Percentiles rank a stretch among this genome's conserved stretches.
These are phyloP conservation scores for Pteria penguin DNA, from an alignment of 2,888 invertebrate genomes.

Conservation along the genomic window DNA sequence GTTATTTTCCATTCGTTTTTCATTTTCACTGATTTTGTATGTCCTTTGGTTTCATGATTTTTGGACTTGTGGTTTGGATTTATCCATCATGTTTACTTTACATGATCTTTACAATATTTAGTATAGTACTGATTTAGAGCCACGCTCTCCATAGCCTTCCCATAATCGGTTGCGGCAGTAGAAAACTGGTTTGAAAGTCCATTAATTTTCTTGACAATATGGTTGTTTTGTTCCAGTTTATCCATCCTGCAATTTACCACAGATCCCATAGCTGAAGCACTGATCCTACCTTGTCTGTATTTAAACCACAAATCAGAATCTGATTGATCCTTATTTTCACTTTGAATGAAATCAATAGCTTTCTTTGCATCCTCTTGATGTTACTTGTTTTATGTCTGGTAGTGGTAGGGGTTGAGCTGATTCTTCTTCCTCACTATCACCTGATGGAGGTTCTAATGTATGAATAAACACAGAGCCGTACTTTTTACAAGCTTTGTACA, in stretches of 20 bases:
- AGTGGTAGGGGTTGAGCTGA: neutral
- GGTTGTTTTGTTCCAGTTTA: slow-evolving; percentile 1
- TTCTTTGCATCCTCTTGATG: neutral
- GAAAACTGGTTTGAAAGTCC: slow-evolving; percentile 18
- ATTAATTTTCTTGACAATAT: slow-evolving; percentile 18
- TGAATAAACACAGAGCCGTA: slow-evolving; percentile 22
- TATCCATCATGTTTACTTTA: too few relatives aligned
- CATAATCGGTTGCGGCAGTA: slow-evolving; percentile 30
- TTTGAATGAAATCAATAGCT: slow-evolving; percentile 9
- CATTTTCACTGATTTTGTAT: too few relatives aligned
- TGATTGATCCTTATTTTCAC: neutral
- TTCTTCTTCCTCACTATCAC: slow-evolving; percentile 9
- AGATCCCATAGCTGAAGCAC: slow-evolving; percentile 20
- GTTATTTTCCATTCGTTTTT: too few relatives aligned
- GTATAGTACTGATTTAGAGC: slow-evolving; percentile 18
- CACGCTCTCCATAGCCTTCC: slow-evolving; percentile 32
- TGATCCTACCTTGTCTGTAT: slow-evolving; percentile 18
- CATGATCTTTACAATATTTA: neutral
- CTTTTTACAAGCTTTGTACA: slow-evolving; percentile 22
- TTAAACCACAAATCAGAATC: slow-evolving; percentile 16
- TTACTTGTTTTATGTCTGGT: neutral
- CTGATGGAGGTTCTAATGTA: slow-evolving; percentile 14
- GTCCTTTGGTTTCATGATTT: too few relatives aligned
- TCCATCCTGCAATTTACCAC: slow-evolving; percentile 31
- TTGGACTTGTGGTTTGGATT: too few relatives aligned